phyloP scores from a whole-genome alignment of 37 sponge, comb jelly and placozoan species.

The Chondrosia reniformis region DNA sequence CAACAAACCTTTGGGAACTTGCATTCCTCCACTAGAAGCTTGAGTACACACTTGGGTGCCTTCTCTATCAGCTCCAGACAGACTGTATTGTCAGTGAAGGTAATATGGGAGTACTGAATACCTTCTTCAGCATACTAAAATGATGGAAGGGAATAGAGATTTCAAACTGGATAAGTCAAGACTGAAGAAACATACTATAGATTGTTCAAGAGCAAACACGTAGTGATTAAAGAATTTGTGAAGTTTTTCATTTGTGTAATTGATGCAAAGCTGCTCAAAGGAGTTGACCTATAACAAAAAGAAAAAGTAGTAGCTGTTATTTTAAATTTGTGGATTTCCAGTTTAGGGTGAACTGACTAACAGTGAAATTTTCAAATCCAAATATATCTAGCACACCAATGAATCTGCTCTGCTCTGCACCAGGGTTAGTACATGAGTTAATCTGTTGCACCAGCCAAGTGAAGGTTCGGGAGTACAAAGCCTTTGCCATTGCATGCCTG shows the following conservation, averaged over 20 bases:
- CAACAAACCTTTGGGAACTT: conserved; percentile 77
- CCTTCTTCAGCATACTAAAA: conserved; percentile 84
- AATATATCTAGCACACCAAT: conserved; percentile 96
- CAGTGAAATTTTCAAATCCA: conserved; percentile 92
- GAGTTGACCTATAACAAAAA: conserved; percentile 65
- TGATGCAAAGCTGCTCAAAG: conserved; percentile 97
- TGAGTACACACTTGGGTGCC: conserved; percentile 89
- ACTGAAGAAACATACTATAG: conserved; percentile 53
- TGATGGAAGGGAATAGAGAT: not conserved
- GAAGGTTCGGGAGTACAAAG: conserved; percentile 89
- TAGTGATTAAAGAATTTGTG: conserved; percentile 97
- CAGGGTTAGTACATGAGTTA: conserved; percentile 88
- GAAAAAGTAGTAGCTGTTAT: not conserved
- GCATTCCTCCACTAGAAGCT: conserved; percentile 92
- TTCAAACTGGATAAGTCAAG: not conserved
- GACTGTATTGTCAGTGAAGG: conserved; percentile 90
- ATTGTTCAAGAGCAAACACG: conserved; percentile 87
- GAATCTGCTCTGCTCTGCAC: conserved; percentile 61
- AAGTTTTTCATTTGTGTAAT: conserved; percentile 94
- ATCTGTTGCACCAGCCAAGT: conserved; percentile 90
- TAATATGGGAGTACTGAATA: conserved; percentile 90
- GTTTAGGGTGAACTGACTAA: not conserved
- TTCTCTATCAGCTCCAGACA: conserved; percentile 93
- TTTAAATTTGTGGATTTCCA: not conserved
- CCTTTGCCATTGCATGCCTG: conserved; percentile 93